Conservation (phyloP, 1,140 invertebrate species). For the Tetramorium parvispinum region DNA sequence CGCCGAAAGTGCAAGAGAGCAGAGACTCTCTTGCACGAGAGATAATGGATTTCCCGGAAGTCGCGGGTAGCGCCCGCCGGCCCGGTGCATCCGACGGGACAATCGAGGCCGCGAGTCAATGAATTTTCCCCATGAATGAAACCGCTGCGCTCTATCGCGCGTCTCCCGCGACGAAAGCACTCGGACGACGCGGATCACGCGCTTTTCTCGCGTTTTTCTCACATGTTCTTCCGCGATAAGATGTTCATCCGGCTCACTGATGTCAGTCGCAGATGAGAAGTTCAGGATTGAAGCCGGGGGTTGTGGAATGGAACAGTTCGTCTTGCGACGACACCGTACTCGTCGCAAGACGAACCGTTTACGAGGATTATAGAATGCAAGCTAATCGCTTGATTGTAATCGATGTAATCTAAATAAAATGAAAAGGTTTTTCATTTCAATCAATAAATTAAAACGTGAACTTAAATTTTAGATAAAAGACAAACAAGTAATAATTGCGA, state of each 20-base stretch:
- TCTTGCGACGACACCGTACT: too few species aligned
- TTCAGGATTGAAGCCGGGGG: neutral
- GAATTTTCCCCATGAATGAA: conserved; percentile 76
- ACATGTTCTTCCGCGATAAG: neutral
- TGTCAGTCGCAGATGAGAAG: neutral
- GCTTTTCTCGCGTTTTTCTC: neutral
- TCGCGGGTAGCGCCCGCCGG: neutral
- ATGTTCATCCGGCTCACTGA: neutral
- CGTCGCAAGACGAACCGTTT: neutral
- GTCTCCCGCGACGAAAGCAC: neutral
- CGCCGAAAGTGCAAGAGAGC: conserved; percentile 9
- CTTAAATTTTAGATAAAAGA: neutral
- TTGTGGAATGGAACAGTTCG: too few species aligned
- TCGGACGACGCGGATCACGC: neutral
- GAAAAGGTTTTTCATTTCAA: neutral
- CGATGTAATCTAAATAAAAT: neutral
- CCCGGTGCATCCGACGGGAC: conserved; percentile 39
- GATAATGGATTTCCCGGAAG: conserved; percentile 64
- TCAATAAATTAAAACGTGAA: neutral
- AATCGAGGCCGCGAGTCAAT: conserved; percentile 71
- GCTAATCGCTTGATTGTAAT: neutral
- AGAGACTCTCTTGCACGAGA: neutral
- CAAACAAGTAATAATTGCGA: too few species aligned
- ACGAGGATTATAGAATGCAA: neutral
- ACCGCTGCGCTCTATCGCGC: conserved; percentile 23